Evolutionary conservation across 2,888 invertebrate species (phyloP).

Genomic region (Kuschelorhynchus macadamiae): DNA sequence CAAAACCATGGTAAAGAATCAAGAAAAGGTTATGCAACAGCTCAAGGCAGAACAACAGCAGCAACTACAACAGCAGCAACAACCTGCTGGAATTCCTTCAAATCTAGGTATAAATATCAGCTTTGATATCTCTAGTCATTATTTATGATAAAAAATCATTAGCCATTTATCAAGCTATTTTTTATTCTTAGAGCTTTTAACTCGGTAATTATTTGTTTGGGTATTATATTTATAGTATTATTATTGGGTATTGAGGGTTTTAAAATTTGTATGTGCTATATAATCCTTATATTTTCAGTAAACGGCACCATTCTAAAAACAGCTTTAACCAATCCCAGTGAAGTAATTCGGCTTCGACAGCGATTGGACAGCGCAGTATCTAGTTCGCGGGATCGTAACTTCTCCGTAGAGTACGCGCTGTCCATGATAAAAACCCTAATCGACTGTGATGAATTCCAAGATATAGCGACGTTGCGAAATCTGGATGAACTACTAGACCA

Average conservation of each 20-base stretch:
- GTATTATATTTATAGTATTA: no score
- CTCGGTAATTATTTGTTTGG: no score
- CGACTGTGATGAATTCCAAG: constrained; percentile 96
- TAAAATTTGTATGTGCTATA: no score
- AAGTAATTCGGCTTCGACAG: constrained; percentile 90
- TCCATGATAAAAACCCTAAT: constrained; percentile 93
- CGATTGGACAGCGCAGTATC: constrained; percentile 90
- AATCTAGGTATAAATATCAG: constrained; percentile 71
- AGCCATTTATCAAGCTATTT: background rate
- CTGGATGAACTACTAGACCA: constrained; percentile 92
- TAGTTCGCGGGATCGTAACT: constrained; percentile 84
- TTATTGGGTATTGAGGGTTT: no score
- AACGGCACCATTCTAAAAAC: constrained; percentile 95
- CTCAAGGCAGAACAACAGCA: constrained; percentile 54
- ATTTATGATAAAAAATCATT: background rate
- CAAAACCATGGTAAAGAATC: constrained; percentile 40
- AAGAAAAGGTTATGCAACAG: constrained; percentile 56
- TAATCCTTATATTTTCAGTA: constrained; percentile 45
- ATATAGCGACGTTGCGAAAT: constrained; percentile 90
- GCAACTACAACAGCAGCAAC: constrained; percentile 61
- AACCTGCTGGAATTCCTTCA: constrained; percentile 72
- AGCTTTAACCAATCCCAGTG: constrained; percentile 94
- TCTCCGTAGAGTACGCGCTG: constrained; percentile 86
- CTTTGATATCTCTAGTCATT: background rate
- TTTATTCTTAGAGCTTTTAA: no score